Evolutionary conservation across 2,113 vertebrate species (phyloP), one percentile per base, ranked within the genome.

Genomic region (Catharus minimus): DNA sequence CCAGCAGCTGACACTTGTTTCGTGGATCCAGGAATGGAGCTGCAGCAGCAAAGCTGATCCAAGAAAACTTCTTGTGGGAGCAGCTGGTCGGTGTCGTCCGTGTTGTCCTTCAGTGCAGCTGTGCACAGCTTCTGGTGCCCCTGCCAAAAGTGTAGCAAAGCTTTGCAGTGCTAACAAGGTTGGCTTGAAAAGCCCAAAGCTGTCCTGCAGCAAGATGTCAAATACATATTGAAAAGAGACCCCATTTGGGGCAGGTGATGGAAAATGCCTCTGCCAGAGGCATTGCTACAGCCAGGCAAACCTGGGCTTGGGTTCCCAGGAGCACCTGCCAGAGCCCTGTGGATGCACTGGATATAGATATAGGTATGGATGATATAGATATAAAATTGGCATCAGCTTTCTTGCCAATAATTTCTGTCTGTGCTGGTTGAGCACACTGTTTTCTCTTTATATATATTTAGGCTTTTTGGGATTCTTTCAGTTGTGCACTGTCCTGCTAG

Each of bases 1-100:
- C 71, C 62, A 93, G 84, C 95, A 92, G 94, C 94, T 94, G 95
- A 94, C 71, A 62, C 74, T 94, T 89, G 87, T 94, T 96, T 72
- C 23, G 1, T 73, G 78, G 88, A 93, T 85, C 65, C 82, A 89
- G 84, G 65, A 92, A 50, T 76, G 84, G 81, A 90, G 50, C 84
- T 92, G 87, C 84, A 93, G 55, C 71, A 85, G 28, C 58, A 65
- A 38, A 72, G 16, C 47, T 30, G 53, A 66, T 95, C 95, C 95
- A 94, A 89, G 91, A 92, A 93, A 93, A 62, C 74, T 89, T 93
- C 56, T 80, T 64, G 23, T 46, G 79, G 87, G 86, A 93, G 84
- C 95, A 95, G 86, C 94, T 95, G 91, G 49, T 91, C 71, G 24
- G 74, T 65, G 61, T 95, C 26, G 4, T 90, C 68, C 12, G 3